These are phyloP conservation scores for Calameuta pallipes DNA, from an alignment of 2,888 invertebrate species.

Conservation along the genomic window DNA sequence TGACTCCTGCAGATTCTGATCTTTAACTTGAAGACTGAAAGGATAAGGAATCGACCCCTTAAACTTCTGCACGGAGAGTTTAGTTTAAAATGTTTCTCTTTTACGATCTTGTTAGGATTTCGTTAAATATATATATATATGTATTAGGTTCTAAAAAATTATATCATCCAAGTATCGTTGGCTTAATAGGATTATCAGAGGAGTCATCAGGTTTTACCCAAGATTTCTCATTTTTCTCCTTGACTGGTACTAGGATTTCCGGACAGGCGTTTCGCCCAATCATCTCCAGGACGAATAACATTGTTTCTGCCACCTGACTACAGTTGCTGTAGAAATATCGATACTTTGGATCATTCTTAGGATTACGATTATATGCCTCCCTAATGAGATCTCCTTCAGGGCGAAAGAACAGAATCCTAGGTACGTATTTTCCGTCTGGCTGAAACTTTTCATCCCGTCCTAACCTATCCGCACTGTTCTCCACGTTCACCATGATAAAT, in stretches of 20 bases:
- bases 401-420: slow-evolving; percentile 75
- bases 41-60: background rate
- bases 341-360: slow-evolving; percentile 71
- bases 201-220: background rate
- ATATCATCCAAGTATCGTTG: background rate
- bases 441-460: slow-evolving; percentile 68
- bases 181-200: background rate
- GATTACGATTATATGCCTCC: slow-evolving; percentile 71
- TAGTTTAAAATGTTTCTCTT: background rate
- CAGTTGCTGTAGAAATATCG: slow-evolving; percentile 70
- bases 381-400: slow-evolving; percentile 69
- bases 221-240: background rate
- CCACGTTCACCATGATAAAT: slow-evolving; percentile 76
- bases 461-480: slow-evolving; percentile 70
- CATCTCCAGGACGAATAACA: slow-evolving; percentile 63
- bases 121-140: background rate
- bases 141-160: background rate
- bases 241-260: background rate
- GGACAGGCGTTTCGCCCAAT: slow-evolving; percentile 10
- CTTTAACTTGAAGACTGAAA: background rate
- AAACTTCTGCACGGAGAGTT: background rate
- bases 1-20: background rate
- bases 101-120: background rate
- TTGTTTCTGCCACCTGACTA: slow-evolving; percentile 69
- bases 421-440: slow-evolving; percentile 77